A percentile compares a stretch with the other conserved stretches of the same genome.
Evolutionary conservation across 92 coral and sea anemone genomes (phyloP).

Genomic region (Hydrozoanthus gracilis): DNA sequence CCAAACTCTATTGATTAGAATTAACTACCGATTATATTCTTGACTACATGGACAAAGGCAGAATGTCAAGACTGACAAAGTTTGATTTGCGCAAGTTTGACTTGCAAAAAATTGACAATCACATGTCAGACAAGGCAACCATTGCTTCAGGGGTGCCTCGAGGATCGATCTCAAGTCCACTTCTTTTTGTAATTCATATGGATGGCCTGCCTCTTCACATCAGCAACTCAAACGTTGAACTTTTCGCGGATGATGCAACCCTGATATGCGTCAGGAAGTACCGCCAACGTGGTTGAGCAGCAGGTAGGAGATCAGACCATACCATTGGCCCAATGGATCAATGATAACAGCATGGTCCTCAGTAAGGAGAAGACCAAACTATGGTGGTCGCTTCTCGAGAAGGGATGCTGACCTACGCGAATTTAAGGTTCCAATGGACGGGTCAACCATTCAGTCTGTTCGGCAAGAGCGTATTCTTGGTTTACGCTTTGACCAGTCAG

Average conservation of each 20-base stretch:
- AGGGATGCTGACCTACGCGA: no score
- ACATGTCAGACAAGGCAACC: not conserved
- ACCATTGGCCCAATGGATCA: no score
- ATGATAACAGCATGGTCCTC: no score
- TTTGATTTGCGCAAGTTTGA: not conserved
- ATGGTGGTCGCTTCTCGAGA: no score
- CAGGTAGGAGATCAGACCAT: no score
- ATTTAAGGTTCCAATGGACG: no score
- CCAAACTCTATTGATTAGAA: slow-evolving; percentile 31
- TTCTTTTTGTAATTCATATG: not conserved
- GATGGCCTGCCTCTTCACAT: not conserved
- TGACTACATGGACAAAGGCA: slow-evolving; percentile 21
- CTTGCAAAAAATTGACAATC: not conserved
- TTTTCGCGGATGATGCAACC: no score
- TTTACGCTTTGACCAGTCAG: not conserved
- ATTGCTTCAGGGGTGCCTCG: not conserved
- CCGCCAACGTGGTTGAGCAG: no score
- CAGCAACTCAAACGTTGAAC: not conserved
- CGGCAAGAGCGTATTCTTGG: not conserved
- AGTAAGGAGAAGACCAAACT: no score
- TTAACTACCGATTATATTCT: slow-evolving; percentile 10
- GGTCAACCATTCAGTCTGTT: no score
- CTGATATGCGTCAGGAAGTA: no score
- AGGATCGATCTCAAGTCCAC: not conserved
- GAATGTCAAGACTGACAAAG: slow-evolving; percentile 3